Conservation (phyloP, 2,888 invertebrate species). For the Subacronicta megacephala region DNA sequence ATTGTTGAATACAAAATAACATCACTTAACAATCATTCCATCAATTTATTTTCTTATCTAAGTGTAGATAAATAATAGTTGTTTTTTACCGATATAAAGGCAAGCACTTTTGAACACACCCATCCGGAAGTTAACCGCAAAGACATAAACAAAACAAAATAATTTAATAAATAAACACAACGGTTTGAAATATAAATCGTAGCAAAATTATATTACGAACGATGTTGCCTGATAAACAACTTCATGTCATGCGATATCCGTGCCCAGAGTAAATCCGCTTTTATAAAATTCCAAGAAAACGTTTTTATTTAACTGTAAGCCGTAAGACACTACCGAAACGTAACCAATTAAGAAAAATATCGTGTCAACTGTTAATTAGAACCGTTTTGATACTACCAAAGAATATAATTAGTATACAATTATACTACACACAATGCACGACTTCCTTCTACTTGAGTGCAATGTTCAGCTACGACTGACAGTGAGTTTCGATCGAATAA, state of each 20-base stretch:
- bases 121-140: background rate
- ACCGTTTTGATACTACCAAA: conserved; percentile 13
- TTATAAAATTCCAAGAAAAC: conserved; percentile 49
- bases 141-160: conserved; percentile 20
- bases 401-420: conserved; percentile 23
- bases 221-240: conserved; percentile 64
- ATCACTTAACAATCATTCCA: conserved; percentile 60
- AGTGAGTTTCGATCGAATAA: conserved; percentile 65
- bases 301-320: conserved; percentile 53
- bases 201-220: conserved; percentile 57
- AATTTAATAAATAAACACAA: conserved; percentile 24
- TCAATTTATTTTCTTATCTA: conserved; percentile 45
- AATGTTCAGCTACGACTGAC: conserved; percentile 63
- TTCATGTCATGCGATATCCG: conserved; percentile 64
- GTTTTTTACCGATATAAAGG: no score
- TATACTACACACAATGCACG: conserved; percentile 30
- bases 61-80: no score
- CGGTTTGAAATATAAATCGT: conserved; percentile 52
- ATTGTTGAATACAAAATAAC: conserved; percentile 65
- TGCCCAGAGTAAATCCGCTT: conserved; percentile 45
- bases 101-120: no score
- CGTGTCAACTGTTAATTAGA: conserved; percentile 14
- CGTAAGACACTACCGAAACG: conserved; percentile 57
- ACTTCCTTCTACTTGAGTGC: conserved; percentile 54
- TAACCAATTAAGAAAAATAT: conserved; percentile 53